Percentiles rank a stretch among this genome's conserved stretches.
Evolutionary conservation across 2,888 invertebrate species (phyloP).

Genomic region (Poecilobothrus nobilitatus): DNA sequence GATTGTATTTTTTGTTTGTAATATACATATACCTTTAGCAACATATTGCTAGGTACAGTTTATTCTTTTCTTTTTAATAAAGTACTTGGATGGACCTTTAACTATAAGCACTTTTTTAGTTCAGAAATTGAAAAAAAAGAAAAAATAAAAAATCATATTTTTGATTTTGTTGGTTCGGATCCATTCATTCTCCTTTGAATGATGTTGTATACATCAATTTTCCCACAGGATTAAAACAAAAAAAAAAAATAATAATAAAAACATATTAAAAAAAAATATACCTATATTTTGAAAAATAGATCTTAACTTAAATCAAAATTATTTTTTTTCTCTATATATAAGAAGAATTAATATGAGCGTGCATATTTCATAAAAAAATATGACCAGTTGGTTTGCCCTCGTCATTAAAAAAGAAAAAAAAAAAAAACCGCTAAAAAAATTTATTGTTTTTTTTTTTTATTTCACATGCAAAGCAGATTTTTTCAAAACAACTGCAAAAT

Average conservation of each 20-base stretch:
- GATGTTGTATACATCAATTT: neutral
- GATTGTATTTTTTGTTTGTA: neutral
- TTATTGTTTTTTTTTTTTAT: no score
- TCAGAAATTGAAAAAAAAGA: no score
- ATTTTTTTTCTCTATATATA: neutral
- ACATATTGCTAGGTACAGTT: neutral
- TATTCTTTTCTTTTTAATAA: no score
- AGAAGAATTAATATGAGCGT: neutral
- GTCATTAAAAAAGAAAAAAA: neutral
- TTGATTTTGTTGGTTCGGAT: neutral
- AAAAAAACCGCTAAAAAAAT: no score
- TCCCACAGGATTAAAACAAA: neutral
- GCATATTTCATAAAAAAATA: neutral
- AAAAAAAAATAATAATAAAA: neutral
- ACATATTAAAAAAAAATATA: neutral
- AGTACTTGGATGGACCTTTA: no score
- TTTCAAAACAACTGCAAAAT: neutral
- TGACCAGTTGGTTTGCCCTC: neutral
- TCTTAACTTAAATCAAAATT: neutral
- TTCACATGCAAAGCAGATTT: neutral
- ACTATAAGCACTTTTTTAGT: no score
- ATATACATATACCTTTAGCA: neutral
- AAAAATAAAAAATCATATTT: neutral
- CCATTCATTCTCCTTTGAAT: neutral
- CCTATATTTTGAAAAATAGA: neutral